Evolutionary conservation across 1,140 invertebrate genomes (phyloP).

Genomic region (Aethina tumida): DNA sequence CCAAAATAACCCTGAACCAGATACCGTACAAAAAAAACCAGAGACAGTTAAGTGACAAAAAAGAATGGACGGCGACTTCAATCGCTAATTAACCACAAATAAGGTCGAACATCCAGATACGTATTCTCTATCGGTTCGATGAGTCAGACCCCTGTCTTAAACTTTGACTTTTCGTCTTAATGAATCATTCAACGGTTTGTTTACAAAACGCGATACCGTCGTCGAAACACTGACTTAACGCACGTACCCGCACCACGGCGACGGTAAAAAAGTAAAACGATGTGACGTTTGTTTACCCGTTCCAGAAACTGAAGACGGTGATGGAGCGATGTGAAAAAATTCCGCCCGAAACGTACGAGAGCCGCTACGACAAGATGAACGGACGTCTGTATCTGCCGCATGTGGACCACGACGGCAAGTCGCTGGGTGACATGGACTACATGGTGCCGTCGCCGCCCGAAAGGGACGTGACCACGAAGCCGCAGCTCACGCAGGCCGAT

Average conservation of each 20-base stretch:
- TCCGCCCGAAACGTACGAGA: slow-evolving; percentile 50
- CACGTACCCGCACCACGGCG: no score
- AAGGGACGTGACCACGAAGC: slow-evolving; percentile 46
- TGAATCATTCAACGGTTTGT: neutral
- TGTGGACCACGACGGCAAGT: slow-evolving; percentile 55
- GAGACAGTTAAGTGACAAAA: no score
- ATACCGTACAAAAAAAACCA: no score
- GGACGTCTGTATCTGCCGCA: slow-evolving; percentile 45
- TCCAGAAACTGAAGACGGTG: slow-evolving; percentile 57
- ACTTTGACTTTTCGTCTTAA: no score
- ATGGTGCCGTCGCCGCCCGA: slow-evolving; percentile 66
- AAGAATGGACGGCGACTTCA: no score
- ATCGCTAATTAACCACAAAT: no score
- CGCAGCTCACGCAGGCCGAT: slow-evolving; percentile 53
- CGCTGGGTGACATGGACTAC: slow-evolving; percentile 57
- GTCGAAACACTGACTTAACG: no score
- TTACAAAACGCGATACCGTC: neutral
- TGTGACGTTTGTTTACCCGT: slow-evolving; percentile 19
- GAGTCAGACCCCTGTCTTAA: no score
- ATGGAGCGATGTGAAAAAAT: slow-evolving; percentile 67
- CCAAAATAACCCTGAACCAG: no score
- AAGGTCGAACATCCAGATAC: no score
- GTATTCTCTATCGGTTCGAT: no score
- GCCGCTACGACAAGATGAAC: slow-evolving; percentile 37
- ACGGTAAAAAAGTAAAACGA: no score